Base-by-base conservation (phyloP, 2,797 vertebrate species). In the Iguana delicatissima region DNA sequence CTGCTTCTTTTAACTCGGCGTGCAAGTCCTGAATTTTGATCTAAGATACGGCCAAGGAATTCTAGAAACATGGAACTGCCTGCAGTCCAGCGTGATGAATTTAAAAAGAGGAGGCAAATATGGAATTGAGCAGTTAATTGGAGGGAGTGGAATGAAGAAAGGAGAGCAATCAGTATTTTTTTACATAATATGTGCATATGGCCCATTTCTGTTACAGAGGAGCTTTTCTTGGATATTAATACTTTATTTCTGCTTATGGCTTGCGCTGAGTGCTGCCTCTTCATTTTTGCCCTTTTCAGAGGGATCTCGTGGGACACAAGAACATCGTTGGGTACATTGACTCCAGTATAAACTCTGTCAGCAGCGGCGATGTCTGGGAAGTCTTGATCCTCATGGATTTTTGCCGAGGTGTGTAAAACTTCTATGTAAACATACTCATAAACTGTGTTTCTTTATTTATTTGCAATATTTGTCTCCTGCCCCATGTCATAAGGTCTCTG, bases 351-450 rank as follows among this genome's bases (percentile, higher is more conserved):
- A 98, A 98, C 88, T 98, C 98, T 1, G 98, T 99, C 3, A 99
- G 99, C 96, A 98, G 98, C 0, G 98, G 98, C 0, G 99, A 99
- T 2, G 99, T 99, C 18, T 99, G 99, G 98, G 99, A 99, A 93
- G 99, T 99, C 91, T 97, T 99, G 92, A 99, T 99, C 94, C 97
- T 99, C 81, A 99, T 99, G 99, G 99, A 99, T 96, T 99, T 98
- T 96, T 99, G 99, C 96, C 97, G 99, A 97, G 99, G 99, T 99
- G 96, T 97, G 98, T 93, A 14, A 50, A 46, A 22, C 35, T 80
- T 85, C 67, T 32, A 0, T 0, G 0, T 24, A 64, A 16, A 35
- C 22, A 20, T 50, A 1, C 42, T 62, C 20, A 52, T 52, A 52
- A 52, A 52, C 52, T 52, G 10, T 12, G 12, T 52, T 52, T 46